phyloP scores from a whole-genome alignment of 2,888 invertebrate species.

The Parnassius smintheus region DNA sequence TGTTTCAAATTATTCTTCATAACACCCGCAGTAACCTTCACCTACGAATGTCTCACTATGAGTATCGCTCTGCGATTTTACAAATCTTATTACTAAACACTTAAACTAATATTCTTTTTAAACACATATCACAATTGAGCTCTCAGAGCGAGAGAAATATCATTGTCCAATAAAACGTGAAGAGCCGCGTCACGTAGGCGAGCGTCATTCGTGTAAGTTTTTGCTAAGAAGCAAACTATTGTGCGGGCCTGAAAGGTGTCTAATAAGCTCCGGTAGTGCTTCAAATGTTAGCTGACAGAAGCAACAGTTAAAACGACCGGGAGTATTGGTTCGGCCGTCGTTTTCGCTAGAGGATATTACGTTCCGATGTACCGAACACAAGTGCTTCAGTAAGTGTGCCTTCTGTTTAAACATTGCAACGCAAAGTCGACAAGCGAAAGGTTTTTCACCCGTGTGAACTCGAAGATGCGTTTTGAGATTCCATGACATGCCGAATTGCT shows the following conservation, averaged over 20 bases:
- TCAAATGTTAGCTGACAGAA: slow-evolving; percentile 93
- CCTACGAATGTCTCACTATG: slow-evolving; percentile 64
- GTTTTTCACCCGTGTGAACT: slow-evolving; percentile 94
- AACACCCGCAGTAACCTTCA: slow-evolving; percentile 54
- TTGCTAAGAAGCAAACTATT: slow-evolving; percentile 93
- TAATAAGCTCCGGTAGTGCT: slow-evolving; percentile 91
- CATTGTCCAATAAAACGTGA: slow-evolving; percentile 69
- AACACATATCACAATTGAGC: slow-evolving; percentile 80
- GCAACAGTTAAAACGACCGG: slow-evolving; percentile 90
- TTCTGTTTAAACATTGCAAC: slow-evolving; percentile 96
- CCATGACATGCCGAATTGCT: slow-evolving; percentile 96
- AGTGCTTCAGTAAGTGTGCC: slow-evolving; percentile 91
- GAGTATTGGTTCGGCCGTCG: slow-evolving; percentile 82
- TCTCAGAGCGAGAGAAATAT: slow-evolving; percentile 70
- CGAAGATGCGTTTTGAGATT: slow-evolving; percentile 93
- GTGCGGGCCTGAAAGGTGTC: slow-evolving; percentile 93
- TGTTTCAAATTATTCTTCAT: slow-evolving; percentile 62
- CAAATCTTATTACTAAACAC: slow-evolving; percentile 62
- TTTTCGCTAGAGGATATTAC: slow-evolving; percentile 92
- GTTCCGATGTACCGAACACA: slow-evolving; percentile 94
- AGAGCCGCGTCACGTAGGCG: slow-evolving; percentile 57
- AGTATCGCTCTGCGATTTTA: slow-evolving; percentile 77
- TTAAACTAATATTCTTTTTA: slow-evolving; percentile 69
- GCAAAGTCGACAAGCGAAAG: slow-evolving; percentile 93
- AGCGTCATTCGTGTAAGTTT: slow-evolving; percentile 88